A percentile compares a stretch with the other conserved stretches of the same genome.
These are phyloP conservation scores for Opisthograptis luteolata DNA, from an alignment of 2,888 invertebrate species.

Conservation along the genomic window DNA sequence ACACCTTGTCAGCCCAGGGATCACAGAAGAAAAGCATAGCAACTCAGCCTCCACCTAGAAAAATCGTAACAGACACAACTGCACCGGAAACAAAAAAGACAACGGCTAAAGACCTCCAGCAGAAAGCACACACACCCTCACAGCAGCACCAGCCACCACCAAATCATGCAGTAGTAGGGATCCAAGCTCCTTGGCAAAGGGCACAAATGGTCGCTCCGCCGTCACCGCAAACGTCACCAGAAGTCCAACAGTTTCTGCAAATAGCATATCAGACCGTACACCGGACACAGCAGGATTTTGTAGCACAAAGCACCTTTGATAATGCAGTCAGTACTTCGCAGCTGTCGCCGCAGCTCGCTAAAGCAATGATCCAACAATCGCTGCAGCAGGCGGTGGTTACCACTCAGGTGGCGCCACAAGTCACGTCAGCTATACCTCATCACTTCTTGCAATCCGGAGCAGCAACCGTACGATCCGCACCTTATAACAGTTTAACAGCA, in stretches of 20 bases:
- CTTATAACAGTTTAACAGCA: neutral
- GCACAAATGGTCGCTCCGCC: neutral
- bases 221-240: conserved; percentile 3
- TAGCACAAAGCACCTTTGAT: neutral
- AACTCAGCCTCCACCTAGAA: neutral
- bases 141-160: neutral
- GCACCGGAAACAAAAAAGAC: neutral
- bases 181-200: conserved; percentile 9
- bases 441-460: neutral
- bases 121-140: neutral
- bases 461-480: neutral
- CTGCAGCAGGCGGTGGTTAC: neutral
- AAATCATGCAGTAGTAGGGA: neutral
- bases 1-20: conserved; percentile 6
- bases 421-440: neutral
- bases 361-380: neutral
- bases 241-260: conserved; percentile 16
- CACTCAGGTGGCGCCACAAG: neutral
- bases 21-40: conserved; percentile 11
- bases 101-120: neutral
- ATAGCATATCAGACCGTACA: conserved; percentile 17
- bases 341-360: neutral
- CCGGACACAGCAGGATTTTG: neutral
- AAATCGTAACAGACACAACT: neutral
- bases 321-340: neutral